Percentiles rank a stretch among this genome's conserved stretches.
Conservation (phyloP, 2,113 vertebrate species). For the Tautogolabrus adspersus region DNA sequence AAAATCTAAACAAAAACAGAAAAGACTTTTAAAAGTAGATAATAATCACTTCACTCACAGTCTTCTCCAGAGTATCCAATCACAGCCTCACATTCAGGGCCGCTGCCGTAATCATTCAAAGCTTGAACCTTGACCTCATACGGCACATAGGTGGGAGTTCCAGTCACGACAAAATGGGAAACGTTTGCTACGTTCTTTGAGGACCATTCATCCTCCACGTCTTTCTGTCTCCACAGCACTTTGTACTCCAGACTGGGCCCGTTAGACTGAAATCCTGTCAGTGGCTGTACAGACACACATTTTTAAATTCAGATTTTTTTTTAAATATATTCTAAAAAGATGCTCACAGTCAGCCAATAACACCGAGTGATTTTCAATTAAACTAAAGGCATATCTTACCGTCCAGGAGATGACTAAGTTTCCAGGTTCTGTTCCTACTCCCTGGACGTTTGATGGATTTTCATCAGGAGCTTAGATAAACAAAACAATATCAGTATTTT, state of each 20-base stretch:
- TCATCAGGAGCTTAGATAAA: conserved; percentile 88
- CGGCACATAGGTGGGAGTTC: conserved; percentile 89
- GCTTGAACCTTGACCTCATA: conserved; percentile 95
- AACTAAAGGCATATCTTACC: conserved; percentile 79
- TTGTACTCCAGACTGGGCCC: conserved; percentile 93
- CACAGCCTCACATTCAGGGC: conserved; percentile 85
- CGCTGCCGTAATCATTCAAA: conserved; percentile 89
- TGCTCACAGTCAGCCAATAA: too few relatives aligned
- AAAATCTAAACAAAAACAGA: too few relatives aligned
- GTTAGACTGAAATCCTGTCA: conserved; percentile 92
- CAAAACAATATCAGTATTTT: background rate
- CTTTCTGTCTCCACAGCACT: conserved; percentile 93
- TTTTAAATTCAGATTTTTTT: too few relatives aligned
- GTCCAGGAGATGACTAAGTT: conserved; percentile 95
- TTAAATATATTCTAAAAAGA: background rate
- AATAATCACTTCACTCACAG: conserved; percentile 84
- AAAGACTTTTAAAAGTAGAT: background rate
- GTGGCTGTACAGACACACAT: conserved; percentile 78
- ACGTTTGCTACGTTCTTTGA: conserved; percentile 89
- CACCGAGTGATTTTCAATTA: too few relatives aligned
- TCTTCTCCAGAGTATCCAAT: conserved; percentile 94
- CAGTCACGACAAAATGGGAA: conserved; percentile 90
- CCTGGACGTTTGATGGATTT: conserved; percentile 89
- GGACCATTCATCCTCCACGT: conserved; percentile 89
- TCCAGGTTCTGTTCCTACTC: conserved; percentile 87